phyloP scores from a whole-genome alignment of 2,797 vertebrate species.

The Onychomys arenicola region DNA sequence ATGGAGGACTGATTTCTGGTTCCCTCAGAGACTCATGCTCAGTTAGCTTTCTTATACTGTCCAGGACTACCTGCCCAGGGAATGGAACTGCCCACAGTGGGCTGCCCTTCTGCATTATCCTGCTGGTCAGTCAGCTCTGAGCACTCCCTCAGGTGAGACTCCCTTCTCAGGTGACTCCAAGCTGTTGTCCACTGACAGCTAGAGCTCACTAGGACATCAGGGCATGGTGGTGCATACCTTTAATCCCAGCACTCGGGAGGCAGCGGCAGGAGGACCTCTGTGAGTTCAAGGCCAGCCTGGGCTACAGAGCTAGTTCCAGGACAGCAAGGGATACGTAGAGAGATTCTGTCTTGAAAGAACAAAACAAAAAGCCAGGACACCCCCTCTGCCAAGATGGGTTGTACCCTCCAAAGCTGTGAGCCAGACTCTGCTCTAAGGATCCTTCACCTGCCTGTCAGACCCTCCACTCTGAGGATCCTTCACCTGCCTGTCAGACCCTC shows the following conservation, averaged over 20 bases:
- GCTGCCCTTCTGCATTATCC: background rate
- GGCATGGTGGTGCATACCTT: background rate
- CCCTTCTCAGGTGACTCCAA: background rate
- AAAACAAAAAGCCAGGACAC: background rate
- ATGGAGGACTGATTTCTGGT: background rate
- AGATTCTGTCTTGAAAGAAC: background rate
- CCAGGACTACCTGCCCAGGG: background rate
- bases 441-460: background rate
- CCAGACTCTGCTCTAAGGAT: background rate
- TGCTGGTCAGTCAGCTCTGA: background rate
- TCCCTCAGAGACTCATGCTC: background rate
- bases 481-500: background rate
- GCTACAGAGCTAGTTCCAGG: background rate
- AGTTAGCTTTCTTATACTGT: background rate
- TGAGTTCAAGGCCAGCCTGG: background rate
- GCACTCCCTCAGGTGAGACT: background rate
- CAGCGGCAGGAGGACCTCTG: background rate
- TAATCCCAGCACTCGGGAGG: background rate
- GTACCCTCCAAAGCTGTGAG: background rate
- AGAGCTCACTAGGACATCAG: no score
- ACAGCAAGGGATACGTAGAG: background rate
- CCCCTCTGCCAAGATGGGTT: background rate
- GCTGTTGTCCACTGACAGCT: background rate
- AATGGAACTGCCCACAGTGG: background rate
- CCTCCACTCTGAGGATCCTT: no score